Percentiles rank a stretch among this genome's conserved stretches.
These are phyloP conservation scores for Nasonia giraulti DNA, from an alignment of 1,140 invertebrate species.

Conservation along the genomic window DNA sequence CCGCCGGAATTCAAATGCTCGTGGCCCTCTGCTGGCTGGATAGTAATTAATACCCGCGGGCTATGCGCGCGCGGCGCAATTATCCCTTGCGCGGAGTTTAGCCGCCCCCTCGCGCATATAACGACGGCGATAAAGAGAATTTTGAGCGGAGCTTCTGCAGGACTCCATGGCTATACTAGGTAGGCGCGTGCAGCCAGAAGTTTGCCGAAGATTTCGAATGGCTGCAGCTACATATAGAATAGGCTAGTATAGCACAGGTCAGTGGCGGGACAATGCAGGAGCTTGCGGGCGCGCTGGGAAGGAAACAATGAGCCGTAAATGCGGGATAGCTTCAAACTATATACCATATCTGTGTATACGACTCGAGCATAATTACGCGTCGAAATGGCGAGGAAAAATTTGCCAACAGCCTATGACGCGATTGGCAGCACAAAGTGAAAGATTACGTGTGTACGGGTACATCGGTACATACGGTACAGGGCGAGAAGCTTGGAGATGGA, in stretches of 20 bases:
- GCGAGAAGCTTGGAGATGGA: neutral
- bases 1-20: conserved; percentile 24
- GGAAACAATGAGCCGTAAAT: neutral
- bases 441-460: neutral
- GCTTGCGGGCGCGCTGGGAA: neutral
- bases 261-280: neutral
- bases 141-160: neutral
- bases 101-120: neutral
- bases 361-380: no score
- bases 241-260: neutral
- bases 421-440: neutral
- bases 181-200: neutral
- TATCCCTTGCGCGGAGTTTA: neutral
- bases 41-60: conserved; percentile 42
- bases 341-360: no score
- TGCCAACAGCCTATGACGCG: no score
- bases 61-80: neutral
- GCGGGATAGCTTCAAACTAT: neutral
- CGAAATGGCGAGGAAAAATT: no score
- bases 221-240: neutral
- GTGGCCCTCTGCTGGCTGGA: neutral
- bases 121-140: conserved; percentile 22
- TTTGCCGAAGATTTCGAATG: neutral
- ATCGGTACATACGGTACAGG: neutral
- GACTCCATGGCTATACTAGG: neutral